Evolutionary conservation across 2,113 vertebrate species (phyloP).

Genomic region (Acanthochromis polyacanthus): DNA sequence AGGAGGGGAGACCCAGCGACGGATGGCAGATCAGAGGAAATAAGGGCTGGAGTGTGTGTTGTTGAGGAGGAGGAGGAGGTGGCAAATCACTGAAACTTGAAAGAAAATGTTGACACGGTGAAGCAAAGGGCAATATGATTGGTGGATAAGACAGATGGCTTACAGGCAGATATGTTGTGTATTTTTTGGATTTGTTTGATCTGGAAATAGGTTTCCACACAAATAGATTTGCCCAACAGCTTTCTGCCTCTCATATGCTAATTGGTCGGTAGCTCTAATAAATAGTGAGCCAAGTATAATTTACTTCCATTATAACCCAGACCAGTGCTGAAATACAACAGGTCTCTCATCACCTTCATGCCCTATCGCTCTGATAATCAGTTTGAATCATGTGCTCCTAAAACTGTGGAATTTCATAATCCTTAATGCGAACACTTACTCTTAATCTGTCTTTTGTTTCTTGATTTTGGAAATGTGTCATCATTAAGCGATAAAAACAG

Average conservation of each 20-base stretch:
- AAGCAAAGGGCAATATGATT: slow-evolving; percentile 45
- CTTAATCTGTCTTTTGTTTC: too few species aligned
- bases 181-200: slow-evolving; percentile 45
- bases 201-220: slow-evolving; percentile 16
- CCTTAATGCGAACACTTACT: too few species aligned
- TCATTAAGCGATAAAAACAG: too few species aligned
- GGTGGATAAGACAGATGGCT: slow-evolving; percentile 44
- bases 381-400: too few species aligned
- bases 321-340: neutral
- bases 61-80: slow-evolving; percentile 20
- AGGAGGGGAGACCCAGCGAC: slow-evolving; percentile 39
- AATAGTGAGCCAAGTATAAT: neutral
- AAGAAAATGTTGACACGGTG: slow-evolving; percentile 34
- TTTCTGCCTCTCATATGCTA: neutral
- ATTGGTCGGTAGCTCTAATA: neutral
- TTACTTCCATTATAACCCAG: neutral
- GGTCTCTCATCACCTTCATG: too few species aligned
- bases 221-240: neutral
- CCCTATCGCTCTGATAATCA: too few species aligned
- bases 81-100: slow-evolving; percentile 56
- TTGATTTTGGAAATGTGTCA: too few species aligned
- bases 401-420: too few species aligned
- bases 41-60: slow-evolving; percentile 21
- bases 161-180: slow-evolving; percentile 4
- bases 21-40: slow-evolving; percentile 62